Percentiles rank a stretch among this genome's conserved stretches.
Conservation (phyloP, 2,888 invertebrate species). For the Phortica okadai region DNA sequence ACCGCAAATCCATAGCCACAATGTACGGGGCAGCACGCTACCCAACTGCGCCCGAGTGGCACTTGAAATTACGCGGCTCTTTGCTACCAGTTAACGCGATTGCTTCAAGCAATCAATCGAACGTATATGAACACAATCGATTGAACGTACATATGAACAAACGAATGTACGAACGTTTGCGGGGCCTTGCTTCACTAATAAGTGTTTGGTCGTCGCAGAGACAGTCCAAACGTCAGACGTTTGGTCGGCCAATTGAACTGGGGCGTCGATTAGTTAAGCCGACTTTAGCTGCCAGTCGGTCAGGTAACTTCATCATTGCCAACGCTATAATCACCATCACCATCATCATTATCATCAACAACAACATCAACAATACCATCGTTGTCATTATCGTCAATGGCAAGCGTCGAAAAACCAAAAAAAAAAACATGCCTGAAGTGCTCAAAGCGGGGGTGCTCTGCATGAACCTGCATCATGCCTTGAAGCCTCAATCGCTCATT, state of each 20-base stretch:
- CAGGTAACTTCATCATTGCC: conserved; percentile 20
- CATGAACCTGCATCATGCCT: conserved; percentile 19
- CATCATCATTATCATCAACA: conserved; percentile 22
- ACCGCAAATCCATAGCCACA: conserved; percentile 62
- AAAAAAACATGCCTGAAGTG: background rate
- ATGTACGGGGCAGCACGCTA: conserved; percentile 45
- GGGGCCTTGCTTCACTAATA: background rate
- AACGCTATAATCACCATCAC: background rate
- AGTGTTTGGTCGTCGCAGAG: conserved; percentile 3
- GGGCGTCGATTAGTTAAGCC: conserved; percentile 12
- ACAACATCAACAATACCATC: conserved; percentile 2
- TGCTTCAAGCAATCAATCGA: background rate
- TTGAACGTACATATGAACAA: background rate
- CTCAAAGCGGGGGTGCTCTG: conserved; percentile 18
- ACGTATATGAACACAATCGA: conserved; percentile 16
- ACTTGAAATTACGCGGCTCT: conserved; percentile 70
- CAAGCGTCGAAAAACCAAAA: background rate
- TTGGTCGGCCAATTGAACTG: conserved; percentile 1
- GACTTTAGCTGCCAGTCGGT: background rate
- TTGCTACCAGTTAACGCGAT: conserved; percentile 70
- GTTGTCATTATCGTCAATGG: background rate
- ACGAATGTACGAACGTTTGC: background rate
- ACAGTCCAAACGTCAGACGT: background rate
- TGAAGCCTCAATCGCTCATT: background rate
- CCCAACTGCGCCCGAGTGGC: conserved; percentile 49